These are phyloP conservation scores for Eubasilissa regina DNA, from an alignment of 1,140 invertebrate genomes.

Conservation along the genomic window DNA sequence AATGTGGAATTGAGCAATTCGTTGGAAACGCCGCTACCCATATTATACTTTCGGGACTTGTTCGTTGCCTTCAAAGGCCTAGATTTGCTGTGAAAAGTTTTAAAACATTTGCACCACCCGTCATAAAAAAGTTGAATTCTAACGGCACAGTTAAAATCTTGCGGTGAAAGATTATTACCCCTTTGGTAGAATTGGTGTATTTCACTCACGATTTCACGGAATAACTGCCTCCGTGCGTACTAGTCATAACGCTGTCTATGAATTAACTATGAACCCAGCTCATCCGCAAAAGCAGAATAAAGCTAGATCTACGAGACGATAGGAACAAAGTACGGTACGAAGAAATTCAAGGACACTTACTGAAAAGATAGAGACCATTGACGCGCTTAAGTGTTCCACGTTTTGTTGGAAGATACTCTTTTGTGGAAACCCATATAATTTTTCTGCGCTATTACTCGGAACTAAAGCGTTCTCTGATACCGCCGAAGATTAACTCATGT, in stretches of 20 bases:
- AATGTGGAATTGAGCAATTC: conserved; percentile 40
- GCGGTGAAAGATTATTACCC: background rate
- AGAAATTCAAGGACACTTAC: conserved; percentile 33
- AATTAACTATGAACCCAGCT: conserved; percentile 35
- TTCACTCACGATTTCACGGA: background rate
- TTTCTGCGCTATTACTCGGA: background rate
- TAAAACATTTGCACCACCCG: conserved; percentile 15
- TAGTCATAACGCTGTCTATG: conserved; percentile 43
- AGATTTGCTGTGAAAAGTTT: background rate
- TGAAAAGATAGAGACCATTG: conserved; percentile 15
- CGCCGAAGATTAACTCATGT: conserved; percentile 26
- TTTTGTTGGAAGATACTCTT: background rate
- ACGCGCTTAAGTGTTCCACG: background rate
- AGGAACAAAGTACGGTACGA: conserved; percentile 3
- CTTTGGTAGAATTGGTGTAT: background rate
- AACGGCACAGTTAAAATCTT: background rate
- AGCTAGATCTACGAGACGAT: conserved; percentile 28
- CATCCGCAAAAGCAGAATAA: conserved; percentile 38
- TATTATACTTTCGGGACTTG: conserved; percentile 38
- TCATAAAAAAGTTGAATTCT: background rate
- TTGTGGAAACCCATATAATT: background rate
- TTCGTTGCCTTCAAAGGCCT: conserved; percentile 38
- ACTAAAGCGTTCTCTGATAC: background rate
- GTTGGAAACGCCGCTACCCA: conserved; percentile 11
- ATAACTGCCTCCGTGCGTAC: conserved; percentile 1